Percentiles rank a stretch among this genome's conserved stretches.
Conservation (phyloP, 1,140 invertebrate species). For the Mercenaria mercenaria region DNA sequence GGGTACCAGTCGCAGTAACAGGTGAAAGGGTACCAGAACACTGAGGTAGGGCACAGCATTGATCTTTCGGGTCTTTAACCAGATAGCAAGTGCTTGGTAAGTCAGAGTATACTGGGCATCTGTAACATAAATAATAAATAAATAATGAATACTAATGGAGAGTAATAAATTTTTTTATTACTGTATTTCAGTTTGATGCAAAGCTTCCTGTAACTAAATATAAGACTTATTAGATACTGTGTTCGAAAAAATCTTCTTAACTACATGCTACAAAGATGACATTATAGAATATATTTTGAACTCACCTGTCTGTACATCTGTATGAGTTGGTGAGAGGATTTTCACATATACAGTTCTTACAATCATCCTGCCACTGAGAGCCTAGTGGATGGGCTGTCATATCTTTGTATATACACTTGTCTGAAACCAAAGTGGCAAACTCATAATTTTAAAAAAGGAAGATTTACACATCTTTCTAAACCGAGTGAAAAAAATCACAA, state of each 20-base stretch:
- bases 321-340: constrained; percentile 69
- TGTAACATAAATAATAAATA: constrained; percentile 25
- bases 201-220: too few species aligned
- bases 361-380: constrained; percentile 77
- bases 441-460: too few species aligned
- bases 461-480: too few species aligned
- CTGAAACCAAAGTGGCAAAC: constrained; percentile 56
- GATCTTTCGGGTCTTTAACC: constrained; percentile 69
- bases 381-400: constrained; percentile 66
- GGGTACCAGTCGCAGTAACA: constrained; percentile 54
- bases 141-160: neutral
- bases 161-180: too few species aligned
- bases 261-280: too few species aligned
- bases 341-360: constrained; percentile 74
- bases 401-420: constrained; percentile 76
- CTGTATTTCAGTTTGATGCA: too few species aligned
- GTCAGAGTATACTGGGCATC: constrained; percentile 72
- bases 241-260: too few species aligned
- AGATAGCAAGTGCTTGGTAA: constrained; percentile 76
- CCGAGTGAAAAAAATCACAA: too few species aligned
- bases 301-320: constrained; percentile 74
- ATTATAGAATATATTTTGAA: too few species aligned
- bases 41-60: constrained; percentile 73
- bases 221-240: too few species aligned
- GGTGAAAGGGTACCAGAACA: constrained; percentile 71